Conservation (phyloP, 2,888 invertebrate species). For the Xylophagus ater region DNA sequence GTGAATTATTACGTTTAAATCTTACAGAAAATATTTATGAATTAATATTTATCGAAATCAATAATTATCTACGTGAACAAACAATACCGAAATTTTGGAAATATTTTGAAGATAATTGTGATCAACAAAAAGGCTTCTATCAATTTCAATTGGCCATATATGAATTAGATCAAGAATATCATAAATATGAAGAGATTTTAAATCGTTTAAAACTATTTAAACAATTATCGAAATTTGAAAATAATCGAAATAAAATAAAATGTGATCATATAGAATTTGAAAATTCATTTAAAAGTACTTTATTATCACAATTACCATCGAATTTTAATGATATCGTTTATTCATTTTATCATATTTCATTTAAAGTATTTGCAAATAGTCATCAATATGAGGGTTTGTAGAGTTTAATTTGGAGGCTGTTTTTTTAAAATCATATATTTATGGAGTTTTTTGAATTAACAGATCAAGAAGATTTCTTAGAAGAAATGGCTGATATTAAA, state of each 20-base stretch:
- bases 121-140: conserved; percentile 23
- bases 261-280: conserved; percentile 40
- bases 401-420: too few relatives aligned
- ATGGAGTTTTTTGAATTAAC: too few relatives aligned
- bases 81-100: conserved; percentile 34
- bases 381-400: conserved; percentile 30
- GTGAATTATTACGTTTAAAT: conserved; percentile 14
- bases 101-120: conserved; percentile 23
- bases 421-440: too few relatives aligned
- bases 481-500: conserved; percentile 47
- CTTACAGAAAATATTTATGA: conserved; percentile 25
- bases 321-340: conserved; percentile 57
- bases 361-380: conserved; percentile 52
- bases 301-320: conserved; percentile 60
- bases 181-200: conserved; percentile 23
- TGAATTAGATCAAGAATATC: conserved; percentile 27
- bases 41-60: conserved; percentile 29
- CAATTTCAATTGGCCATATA: conserved; percentile 30
- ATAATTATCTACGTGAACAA: conserved; percentile 26
- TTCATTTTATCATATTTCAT: conserved; percentile 66
- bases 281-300: conserved; percentile 50
- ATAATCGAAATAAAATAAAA: conserved; percentile 16
- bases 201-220: conserved; percentile 23
- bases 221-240: conserved; percentile 17
- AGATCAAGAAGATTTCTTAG: conserved; percentile 32